Evolutionary conservation across 2,113 vertebrate genomes (phyloP).

Genomic region (Festucalex cinctus): DNA sequence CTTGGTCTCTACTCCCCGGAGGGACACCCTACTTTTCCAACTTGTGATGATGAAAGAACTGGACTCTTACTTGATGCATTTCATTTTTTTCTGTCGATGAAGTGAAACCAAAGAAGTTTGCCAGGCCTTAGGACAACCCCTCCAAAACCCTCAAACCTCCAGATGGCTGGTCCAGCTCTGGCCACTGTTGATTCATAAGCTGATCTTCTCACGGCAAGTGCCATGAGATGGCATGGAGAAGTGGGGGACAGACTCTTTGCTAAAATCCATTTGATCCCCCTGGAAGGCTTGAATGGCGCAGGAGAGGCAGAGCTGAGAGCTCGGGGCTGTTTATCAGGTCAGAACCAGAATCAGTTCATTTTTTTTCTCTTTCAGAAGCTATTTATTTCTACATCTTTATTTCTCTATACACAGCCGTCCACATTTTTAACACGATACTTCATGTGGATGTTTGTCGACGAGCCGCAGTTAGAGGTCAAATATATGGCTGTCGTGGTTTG

Average conservation of each 20-base stretch:
- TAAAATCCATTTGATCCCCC: slow-evolving; percentile 51
- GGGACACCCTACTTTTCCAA: not conserved
- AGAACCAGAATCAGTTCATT: slow-evolving; percentile 31
- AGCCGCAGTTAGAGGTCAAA: slow-evolving; percentile 1
- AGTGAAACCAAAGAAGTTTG: not conserved
- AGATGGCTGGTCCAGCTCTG: slow-evolving; percentile 45
- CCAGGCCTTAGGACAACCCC: not conserved
- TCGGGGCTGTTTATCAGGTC: slow-evolving; percentile 35
- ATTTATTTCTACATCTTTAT: not conserved
- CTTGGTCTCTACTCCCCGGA: not conserved
- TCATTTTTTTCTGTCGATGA: not conserved
- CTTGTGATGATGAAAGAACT: not conserved
- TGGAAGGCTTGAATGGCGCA: slow-evolving; percentile 30
- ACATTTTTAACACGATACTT: not conserved
- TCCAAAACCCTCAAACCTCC: slow-evolving; percentile 21
- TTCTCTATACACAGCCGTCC: not conserved
- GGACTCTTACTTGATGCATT: not conserved
- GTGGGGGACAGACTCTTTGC: slow-evolving; percentile 42
- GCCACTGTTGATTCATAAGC: slow-evolving; percentile 21
- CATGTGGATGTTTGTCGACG: slow-evolving; percentile 1
- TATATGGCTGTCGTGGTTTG: slow-evolving; percentile 9
- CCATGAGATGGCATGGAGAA: slow-evolving; percentile 39
- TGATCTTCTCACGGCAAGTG: slow-evolving; percentile 44
- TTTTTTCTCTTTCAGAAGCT: not conserved
- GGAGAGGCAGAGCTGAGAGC: slow-evolving; percentile 14